Conservation (phyloP, 2,113 vertebrate genomes). For the Otus sunia region DNA sequence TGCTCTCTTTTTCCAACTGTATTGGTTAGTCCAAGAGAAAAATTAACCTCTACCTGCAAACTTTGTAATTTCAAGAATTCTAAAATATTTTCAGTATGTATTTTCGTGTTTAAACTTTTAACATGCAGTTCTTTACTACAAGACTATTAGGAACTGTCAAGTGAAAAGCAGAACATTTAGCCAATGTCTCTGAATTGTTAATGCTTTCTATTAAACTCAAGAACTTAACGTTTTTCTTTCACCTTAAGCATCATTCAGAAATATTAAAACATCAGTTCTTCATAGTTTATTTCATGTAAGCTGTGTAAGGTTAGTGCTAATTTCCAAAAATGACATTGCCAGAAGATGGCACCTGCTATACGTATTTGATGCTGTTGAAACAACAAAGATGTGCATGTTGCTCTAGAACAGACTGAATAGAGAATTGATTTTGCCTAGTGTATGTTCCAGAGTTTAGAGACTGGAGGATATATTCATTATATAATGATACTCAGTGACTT, state of each 20-base stretch:
- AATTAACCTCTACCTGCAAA: neutral
- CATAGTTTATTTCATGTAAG: neutral
- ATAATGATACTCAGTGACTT: neutral
- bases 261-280: neutral
- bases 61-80: neutral
- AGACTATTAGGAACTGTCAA: neutral
- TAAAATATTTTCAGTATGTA: neutral
- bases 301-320: neutral
- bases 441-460: neutral
- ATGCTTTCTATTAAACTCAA: neutral
- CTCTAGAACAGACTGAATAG: neutral
- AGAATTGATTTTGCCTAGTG: neutral
- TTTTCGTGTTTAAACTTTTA: neutral
- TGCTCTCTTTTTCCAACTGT: neutral
- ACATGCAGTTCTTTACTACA: neutral
- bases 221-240: neutral
- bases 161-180: neutral
- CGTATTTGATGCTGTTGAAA: neutral
- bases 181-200: neutral
- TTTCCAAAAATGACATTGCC: neutral
- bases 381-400: neutral
- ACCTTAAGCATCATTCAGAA: neutral
- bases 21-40: neutral
- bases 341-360: conserved; percentile 72
- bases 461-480: neutral